Conservation (phyloP, 35 echinoderm and acorn worm genomes). For the Apostichopus californicus region DNA sequence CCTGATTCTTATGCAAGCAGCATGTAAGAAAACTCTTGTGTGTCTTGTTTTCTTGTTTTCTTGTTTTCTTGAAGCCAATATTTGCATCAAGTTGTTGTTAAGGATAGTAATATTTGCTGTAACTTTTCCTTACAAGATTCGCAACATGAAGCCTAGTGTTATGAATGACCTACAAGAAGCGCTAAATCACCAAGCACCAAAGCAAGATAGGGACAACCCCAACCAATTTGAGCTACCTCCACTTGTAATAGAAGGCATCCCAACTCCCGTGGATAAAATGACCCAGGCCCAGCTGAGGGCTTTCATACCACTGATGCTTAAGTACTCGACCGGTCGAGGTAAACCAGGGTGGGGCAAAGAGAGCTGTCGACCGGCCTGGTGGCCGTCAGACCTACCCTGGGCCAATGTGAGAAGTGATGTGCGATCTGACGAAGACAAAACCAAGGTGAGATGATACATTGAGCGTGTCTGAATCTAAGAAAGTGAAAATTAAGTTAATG, state of each 20-base stretch:
- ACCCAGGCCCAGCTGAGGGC: constrained; percentile 94
- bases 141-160: constrained; percentile 73
- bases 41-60: too few species aligned
- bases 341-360: constrained; percentile 99
- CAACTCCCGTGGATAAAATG: constrained; percentile 95
- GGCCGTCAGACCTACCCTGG: constrained; percentile 99
- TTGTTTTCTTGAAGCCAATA: too few species aligned
- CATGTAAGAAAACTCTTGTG: too few species aligned
- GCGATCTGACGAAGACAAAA: constrained; percentile 86
- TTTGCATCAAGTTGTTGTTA: too few species aligned
- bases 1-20: too few species aligned
- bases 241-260: constrained; percentile 87
- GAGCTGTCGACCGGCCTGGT: constrained; percentile 95
- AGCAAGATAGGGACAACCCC: constrained; percentile 61
- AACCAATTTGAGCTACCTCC: constrained; percentile 91
- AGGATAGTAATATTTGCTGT: too few species aligned
- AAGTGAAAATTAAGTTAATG: too few species aligned
- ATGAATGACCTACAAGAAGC: constrained; percentile 88
- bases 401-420: constrained; percentile 99
- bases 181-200: constrained; percentile 74
- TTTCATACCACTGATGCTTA: constrained; percentile 96
- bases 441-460: constrained; percentile 49
- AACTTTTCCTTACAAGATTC: constrained; percentile 58
- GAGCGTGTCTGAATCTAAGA: too few species aligned
- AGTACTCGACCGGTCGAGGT: constrained; percentile 96